These are phyloP conservation scores for Drosophila nebulosa DNA, from an alignment of 1,140 invertebrate genomes.

Conservation along the genomic window DNA sequence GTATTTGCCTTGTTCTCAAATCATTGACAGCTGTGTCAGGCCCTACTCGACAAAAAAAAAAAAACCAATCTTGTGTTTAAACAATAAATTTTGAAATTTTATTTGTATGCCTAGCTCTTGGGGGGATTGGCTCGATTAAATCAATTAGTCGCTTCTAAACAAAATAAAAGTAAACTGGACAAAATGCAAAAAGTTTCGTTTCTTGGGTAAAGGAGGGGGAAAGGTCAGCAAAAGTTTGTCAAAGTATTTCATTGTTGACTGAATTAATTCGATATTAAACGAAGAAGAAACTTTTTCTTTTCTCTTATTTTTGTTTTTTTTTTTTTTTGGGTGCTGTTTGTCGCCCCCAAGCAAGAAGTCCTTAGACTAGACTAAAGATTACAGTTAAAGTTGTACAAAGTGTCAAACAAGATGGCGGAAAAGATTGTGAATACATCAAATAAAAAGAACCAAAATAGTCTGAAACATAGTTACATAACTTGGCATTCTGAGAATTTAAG, in stretches of 20 bases:
- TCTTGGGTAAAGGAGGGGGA: neutral
- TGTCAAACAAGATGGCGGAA: neutral
- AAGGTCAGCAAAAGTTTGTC: conserved; percentile 13
- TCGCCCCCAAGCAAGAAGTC: neutral
- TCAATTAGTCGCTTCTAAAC: conserved; percentile 24
- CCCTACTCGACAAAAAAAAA: neutral
- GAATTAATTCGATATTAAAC: conserved; percentile 46
- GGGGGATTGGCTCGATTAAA: neutral
- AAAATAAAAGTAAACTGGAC: conserved; percentile 29
- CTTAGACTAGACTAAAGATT: neutral
- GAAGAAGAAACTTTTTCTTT: neutral
- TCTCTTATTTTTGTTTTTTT: neutral
- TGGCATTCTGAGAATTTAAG: no score
- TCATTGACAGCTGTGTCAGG: conserved; percentile 34
- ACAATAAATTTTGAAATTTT: conserved; percentile 14
- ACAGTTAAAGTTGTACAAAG: neutral
- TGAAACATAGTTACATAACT: no score
- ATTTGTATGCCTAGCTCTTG: neutral
- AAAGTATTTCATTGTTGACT: conserved; percentile 38
- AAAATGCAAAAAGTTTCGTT: conserved; percentile 16
- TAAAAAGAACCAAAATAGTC: neutral
- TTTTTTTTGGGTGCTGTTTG: conserved; percentile 8
- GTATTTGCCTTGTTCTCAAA: conserved; percentile 22
- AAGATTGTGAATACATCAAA: neutral
- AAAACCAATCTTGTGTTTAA: neutral